Base-by-base conservation (phyloP, 2,888 invertebrate genomes). In the Hyppa rectilinea region DNA sequence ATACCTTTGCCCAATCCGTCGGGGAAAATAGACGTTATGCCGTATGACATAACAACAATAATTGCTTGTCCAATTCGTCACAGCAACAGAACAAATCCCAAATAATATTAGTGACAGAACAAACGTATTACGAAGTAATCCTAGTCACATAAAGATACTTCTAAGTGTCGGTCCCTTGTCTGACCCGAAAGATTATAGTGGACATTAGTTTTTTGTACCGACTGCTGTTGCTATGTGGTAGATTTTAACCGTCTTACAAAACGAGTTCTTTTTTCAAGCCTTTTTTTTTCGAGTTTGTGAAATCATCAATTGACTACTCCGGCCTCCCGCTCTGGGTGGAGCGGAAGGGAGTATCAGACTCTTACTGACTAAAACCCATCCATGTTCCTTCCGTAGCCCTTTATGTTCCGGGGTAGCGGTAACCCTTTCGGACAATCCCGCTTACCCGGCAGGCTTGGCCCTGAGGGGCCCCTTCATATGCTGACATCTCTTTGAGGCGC, bases 91-190 rank as follows among this genome's bases (percentile, higher is more conserved):
- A 47, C 31, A 53, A 71, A 73, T 73, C 63, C 74, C 12, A 12
- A 29, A 56, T 43, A 45, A 45, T 52, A 40, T 43, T 10, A 45
- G 31, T 26, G 26, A 20, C 58, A 56, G 40, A 34, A 23, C 2
- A n/a, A 23, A 34, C 23, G 47, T 45, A 55, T 43, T 49, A 49
- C n/a, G 26, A 2, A 23, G 55, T 72, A 65, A 56, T 56, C 75
- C 75, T 29, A 0, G 12, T 50, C 36, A 4, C 49, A 5, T 56
- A 43, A 34, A 36, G 20, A 56, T 56, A 49, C 75, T 56, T 49
- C n/a, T 55, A 68, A 65, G 50, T 36, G 71, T 72, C 71, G 36
- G 50, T 29, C 66, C 75, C 29, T 64, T 49, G 66, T 74, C 49
- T 56, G 7, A 31, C 12, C 12, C 26, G 10, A 38, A 36, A 56